A percentile compares a stretch with the other conserved stretches of the same genome.
phyloP scores from a whole-genome alignment of 2,888 invertebrate genomes.

The Monopis laevigella region DNA sequence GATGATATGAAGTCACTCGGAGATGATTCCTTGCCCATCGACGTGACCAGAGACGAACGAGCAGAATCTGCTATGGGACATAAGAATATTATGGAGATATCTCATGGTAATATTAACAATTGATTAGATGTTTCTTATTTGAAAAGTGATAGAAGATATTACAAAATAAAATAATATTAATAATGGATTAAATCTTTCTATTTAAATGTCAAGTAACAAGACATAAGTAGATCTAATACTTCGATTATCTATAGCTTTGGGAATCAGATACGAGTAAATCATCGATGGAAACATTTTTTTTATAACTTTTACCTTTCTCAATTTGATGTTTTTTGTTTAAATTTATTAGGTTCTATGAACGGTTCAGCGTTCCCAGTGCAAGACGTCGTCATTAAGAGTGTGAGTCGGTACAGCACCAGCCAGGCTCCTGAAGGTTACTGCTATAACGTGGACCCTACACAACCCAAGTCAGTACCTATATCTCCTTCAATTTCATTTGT shows the following conservation, averaged over 20 bases:
- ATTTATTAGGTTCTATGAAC: constrained; percentile 41
- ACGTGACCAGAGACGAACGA: constrained; percentile 90
- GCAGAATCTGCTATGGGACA: constrained; percentile 73
- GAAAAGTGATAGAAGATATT: no score
- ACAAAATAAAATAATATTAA: no score
- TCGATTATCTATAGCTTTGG: no score
- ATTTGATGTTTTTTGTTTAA: no score
- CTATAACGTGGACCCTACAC: constrained; percentile 59
- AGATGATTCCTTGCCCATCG: constrained; percentile 92
- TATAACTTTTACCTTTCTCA: no score
- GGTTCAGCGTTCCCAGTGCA: constrained; percentile 56
- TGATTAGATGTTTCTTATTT: no score
- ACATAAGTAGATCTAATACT: no score
- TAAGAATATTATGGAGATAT: constrained; percentile 61
- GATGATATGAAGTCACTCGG: constrained; percentile 96
- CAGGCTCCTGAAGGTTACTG: constrained; percentile 59
- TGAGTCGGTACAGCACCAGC: constrained; percentile 56
- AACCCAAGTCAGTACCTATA: constrained; percentile 61
- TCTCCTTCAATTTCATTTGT: no score
- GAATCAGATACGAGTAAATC: no score
- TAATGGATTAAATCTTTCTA: no score
- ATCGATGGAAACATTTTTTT: no score
- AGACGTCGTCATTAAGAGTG: constrained; percentile 58
- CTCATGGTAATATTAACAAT: constrained; percentile 57
- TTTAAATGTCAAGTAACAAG: no score